A percentile compares a stretch with the other conserved stretches of the same genome.
These are phyloP conservation scores for Synanthedon andrenaeformis DNA, from an alignment of 2,888 invertebrate genomes.

Conservation along the genomic window DNA sequence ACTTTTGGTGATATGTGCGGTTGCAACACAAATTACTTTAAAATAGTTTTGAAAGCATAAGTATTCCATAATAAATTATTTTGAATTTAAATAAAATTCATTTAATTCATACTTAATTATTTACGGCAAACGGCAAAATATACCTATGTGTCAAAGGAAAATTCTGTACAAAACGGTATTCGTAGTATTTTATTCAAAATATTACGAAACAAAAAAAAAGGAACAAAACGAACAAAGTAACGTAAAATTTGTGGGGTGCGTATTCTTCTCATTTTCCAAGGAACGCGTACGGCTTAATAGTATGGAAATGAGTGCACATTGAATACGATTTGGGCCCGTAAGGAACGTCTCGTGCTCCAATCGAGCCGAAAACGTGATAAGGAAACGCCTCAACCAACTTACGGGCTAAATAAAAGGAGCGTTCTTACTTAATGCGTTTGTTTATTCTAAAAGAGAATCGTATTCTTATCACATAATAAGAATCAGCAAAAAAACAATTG, in stretches of 20 bases:
- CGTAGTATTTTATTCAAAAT: background rate
- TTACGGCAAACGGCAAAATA: too few species aligned
- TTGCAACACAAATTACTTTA: background rate
- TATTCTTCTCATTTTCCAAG: slow-evolving; percentile 4
- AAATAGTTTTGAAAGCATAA: background rate
- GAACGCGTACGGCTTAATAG: slow-evolving; percentile 11
- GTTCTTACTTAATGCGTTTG: background rate
- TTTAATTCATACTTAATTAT: too few species aligned
- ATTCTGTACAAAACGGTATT: too few species aligned
- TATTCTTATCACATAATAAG: too few species aligned
- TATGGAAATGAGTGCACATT: slow-evolving; percentile 13
- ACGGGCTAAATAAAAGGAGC: background rate
- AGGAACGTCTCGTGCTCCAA: slow-evolving; percentile 8
- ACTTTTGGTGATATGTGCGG: background rate
- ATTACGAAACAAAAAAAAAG: background rate
- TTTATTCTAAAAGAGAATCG: background rate
- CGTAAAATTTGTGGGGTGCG: background rate
- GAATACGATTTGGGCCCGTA: slow-evolving; percentile 3
- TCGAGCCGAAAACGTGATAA: slow-evolving; percentile 12
- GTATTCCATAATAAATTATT: too few species aligned
- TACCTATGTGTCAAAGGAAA: too few species aligned
- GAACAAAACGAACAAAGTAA: background rate
- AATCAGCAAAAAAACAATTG: too few species aligned
- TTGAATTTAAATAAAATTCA: too few species aligned
- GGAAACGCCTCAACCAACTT: background rate